Base-by-base conservation (phyloP, 2,888 invertebrate species). In the Conus canariensis region DNA sequence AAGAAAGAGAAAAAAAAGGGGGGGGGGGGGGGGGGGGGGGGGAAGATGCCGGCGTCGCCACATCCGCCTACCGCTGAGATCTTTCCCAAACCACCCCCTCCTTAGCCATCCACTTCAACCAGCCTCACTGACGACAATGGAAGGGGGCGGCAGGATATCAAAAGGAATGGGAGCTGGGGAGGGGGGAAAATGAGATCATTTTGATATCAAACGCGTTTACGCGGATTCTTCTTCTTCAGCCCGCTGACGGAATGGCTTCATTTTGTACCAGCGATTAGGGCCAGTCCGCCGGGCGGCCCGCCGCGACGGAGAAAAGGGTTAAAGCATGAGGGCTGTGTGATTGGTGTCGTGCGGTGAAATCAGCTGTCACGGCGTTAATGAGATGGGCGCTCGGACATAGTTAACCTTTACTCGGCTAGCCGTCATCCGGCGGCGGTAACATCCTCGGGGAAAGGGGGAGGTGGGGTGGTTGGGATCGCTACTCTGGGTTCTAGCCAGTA, bases 291-390 rank as follows among this genome's bases (percentile, higher is more conserved):
- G n/a, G 22, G 70, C 30, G n/a, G 64, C 59, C 60, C 9, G 60
- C 87, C 19, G 45, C n/a, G 74, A 58, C 59, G 74, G 58, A n/a
- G 59, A 14, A 87, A 70, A 58, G 45, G 87, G 74, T 83, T 83
- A 83, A 83, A 83, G 82, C 82, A 83, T 88, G 60, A 58, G 25
- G 30, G 88, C 58, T 45, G 74, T 74, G 74, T 83, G 88, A 88
- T 88, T 88, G 80, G 88, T 67, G 83, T 88, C 88, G 80, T 83
- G 89, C 58, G 74, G 89, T 25, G 89, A 89, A 89, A 89, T 89
- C 85, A 89, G 89, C 89, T 89, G 89, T 89, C 89, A 89, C 19
- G 85, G 70, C 56, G 89, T 83, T 89, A 89, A 89, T 89, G 89
- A 89, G 89, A 89, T 89, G 89, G 89, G 89, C 89, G 89, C 89